Conservation (phyloP, 2,888 invertebrate genomes). For the Coleophora deauratella region DNA sequence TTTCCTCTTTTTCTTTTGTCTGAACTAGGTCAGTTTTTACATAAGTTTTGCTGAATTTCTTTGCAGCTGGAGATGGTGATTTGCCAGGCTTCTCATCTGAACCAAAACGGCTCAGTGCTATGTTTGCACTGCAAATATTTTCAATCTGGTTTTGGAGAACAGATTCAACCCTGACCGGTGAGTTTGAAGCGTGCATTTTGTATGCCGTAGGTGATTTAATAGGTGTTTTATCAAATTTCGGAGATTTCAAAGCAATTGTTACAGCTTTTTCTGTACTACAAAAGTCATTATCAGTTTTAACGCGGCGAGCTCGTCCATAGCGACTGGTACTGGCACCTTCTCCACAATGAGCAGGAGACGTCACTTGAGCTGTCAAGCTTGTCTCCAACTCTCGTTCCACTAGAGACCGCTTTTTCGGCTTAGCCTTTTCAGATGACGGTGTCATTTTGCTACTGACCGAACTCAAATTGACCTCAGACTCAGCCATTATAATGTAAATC, state of each 20-base stretch:
- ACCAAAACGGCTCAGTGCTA: constrained; percentile 48
- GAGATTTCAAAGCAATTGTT: constrained; percentile 33
- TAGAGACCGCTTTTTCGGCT: constrained; percentile 56
- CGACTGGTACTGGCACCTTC: constrained; percentile 64
- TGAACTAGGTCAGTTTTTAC: constrained; percentile 60
- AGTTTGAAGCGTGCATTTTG: constrained; percentile 60
- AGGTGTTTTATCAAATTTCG: constrained; percentile 36
- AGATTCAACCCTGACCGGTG: constrained; percentile 34
- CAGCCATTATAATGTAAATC: constrained; percentile 42
- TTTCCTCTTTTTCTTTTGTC: constrained; percentile 47
- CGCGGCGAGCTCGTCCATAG: constrained; percentile 74
- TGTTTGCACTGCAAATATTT: constrained; percentile 48
- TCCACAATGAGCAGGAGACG: constrained; percentile 38
- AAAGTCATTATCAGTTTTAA: constrained; percentile 60
- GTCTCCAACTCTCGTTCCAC: constrained; percentile 63
- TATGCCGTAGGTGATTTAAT: constrained; percentile 34
- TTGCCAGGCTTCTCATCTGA: constrained; percentile 29
- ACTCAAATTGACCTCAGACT: constrained; percentile 48
- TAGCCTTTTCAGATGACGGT: constrained; percentile 30
- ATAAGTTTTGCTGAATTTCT: constrained; percentile 50
- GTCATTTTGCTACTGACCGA: constrained; percentile 33
- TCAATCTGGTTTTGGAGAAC: constrained; percentile 10
- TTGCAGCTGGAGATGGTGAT: constrained; percentile 23
- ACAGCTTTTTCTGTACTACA: constrained; percentile 47
- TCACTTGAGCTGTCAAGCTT: constrained; percentile 50